Evolutionary conservation across 2,888 invertebrate genomes (phyloP).

Genomic region (Steromphala cineraria): DNA sequence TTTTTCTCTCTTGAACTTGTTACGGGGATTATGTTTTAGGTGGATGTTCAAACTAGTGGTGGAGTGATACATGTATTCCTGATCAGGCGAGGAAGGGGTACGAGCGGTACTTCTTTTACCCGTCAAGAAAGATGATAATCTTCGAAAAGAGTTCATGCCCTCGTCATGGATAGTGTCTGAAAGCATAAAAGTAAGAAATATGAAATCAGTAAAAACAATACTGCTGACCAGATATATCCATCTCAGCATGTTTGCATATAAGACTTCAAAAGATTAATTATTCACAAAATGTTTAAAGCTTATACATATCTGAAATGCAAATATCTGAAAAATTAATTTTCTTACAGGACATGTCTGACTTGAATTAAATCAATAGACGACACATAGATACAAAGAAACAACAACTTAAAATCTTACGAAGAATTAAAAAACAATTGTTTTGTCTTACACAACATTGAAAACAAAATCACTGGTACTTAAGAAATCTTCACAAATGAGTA

Average conservation of each 20-base stretch:
- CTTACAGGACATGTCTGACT: background rate
- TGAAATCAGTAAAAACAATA: background rate
- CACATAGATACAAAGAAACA: background rate
- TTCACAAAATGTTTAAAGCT: background rate
- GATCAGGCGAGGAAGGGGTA: constrained; percentile 34
- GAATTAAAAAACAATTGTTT: no score
- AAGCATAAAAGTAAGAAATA: background rate
- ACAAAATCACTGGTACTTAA: background rate
- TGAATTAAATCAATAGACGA: background rate
- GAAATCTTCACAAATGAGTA: background rate
- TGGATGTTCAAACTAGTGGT: background rate
- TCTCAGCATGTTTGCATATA: no score
- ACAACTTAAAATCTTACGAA: background rate
- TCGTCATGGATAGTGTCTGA: constrained; percentile 15
- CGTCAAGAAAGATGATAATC: constrained; percentile 34
- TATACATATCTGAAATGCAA: background rate
- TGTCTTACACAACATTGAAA: background rate
- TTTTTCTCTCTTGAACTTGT: constrained; percentile 27
- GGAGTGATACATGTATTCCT: constrained; percentile 25
- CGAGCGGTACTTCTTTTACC: constrained; percentile 17
- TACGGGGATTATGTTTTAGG: background rate
- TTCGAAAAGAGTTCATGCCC: background rate
- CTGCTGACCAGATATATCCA: background rate
- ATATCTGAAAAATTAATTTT: background rate
- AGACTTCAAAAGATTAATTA: no score